Percentiles rank a stretch among this genome's conserved stretches.
phyloP scores from a whole-genome alignment of 2,888 invertebrate genomes.

The Herminia tarsipennalis region DNA sequence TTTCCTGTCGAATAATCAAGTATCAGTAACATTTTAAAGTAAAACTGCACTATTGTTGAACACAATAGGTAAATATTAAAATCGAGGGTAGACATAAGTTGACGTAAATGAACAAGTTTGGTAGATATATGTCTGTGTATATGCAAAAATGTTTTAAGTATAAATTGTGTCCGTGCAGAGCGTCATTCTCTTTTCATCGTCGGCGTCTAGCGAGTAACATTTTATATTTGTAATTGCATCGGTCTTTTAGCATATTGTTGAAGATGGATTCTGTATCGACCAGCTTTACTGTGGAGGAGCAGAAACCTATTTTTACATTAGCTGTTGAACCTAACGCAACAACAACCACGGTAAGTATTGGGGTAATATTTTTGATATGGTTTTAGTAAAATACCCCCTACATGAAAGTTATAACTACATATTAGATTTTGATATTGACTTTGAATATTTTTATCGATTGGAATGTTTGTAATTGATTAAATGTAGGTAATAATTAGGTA shows the following conservation, averaged over 20 bases:
- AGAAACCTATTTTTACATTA: constrained; percentile 61
- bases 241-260: constrained; percentile 2
- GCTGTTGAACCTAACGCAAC: constrained; percentile 57
- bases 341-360: constrained; percentile 58
- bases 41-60: background rate
- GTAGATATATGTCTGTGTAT: constrained; percentile 27
- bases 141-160: constrained; percentile 41
- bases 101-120: constrained; percentile 11
- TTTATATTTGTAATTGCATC: constrained; percentile 8
- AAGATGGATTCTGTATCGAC: constrained; percentile 56
- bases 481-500: no score
- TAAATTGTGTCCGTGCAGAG: constrained; percentile 49
- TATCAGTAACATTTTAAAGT: background rate
- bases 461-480: no score
- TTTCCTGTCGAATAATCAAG: background rate
- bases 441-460: no score
- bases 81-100: constrained; percentile 42
- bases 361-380: background rate
- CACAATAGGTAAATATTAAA: background rate
- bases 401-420: no score
- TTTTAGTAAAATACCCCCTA: background rate
- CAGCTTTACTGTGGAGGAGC: constrained; percentile 60
- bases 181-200: constrained; percentile 44
- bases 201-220: constrained; percentile 23
- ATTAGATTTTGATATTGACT: no score